These are phyloP conservation scores for Mugil cephalus DNA, from an alignment of 2,113 vertebrate genomes.

Conservation along the genomic window DNA sequence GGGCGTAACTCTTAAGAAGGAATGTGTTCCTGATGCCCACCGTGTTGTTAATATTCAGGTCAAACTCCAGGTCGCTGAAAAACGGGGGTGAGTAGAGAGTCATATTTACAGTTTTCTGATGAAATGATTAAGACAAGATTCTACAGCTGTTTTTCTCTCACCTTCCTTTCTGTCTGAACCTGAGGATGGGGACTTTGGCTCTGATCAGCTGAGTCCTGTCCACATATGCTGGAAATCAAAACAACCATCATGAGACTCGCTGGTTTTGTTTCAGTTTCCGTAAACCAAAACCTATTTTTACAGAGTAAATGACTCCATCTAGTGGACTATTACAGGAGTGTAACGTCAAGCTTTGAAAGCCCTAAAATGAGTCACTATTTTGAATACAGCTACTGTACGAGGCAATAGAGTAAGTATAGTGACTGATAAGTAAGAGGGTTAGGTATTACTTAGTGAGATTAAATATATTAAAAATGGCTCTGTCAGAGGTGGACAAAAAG, in stretches of 20 bases:
- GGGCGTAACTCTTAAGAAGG: conserved; percentile 94
- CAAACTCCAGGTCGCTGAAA: conserved; percentile 92
- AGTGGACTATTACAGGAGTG: conserved; percentile 20
- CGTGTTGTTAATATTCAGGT: conserved; percentile 98
- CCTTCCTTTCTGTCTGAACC: conserved; percentile 96
- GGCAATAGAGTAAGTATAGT: too few species aligned
- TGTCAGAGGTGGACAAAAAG: too few species aligned
- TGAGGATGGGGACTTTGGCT: conserved; percentile 97
- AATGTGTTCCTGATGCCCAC: conserved; percentile 99
- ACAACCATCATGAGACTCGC: conserved; percentile 10
- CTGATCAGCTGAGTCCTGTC: conserved; percentile 92
- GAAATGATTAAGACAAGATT: conserved; percentile 2
- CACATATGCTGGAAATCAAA: conserved; percentile 85
- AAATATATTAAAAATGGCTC: too few species aligned
- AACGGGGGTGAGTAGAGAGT: conserved; percentile 11
- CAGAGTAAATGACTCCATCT: conserved; percentile 61
- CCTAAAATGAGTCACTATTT: background rate
- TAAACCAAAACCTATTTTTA: conserved; percentile 13
- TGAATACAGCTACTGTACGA: too few species aligned
- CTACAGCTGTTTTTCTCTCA: conserved; percentile 70
- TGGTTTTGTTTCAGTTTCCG: conserved; percentile 19
- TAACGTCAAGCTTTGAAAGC: background rate
- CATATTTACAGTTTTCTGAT: background rate
- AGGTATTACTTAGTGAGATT: background rate
- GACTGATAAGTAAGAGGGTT: background rate